phyloP scores from a whole-genome alignment of 2,797 vertebrate genomes.

The Pangasius macronema region DNA sequence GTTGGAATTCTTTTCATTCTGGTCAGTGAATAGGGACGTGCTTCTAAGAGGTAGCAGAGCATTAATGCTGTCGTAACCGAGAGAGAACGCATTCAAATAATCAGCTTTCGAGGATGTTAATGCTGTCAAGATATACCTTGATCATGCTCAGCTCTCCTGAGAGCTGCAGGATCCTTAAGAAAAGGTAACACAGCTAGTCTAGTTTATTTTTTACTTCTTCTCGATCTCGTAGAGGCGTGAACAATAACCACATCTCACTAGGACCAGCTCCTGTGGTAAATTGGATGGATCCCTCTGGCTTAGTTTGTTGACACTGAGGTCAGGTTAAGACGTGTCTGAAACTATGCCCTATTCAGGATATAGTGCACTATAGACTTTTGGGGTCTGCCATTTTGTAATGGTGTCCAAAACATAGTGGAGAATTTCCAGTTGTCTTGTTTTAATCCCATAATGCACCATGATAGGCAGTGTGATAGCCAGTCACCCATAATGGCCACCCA shows the following conservation, averaged over 20 bases:
- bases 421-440: not conserved
- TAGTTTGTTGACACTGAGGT: not conserved
- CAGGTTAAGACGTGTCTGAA: not conserved
- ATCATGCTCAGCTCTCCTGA: not conserved
- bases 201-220: not conserved
- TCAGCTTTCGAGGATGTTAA: not conserved
- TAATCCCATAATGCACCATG: not conserved
- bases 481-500: not conserved
- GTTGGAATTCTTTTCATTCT: conserved; percentile 28
- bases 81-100: not conserved
- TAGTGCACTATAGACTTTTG: not conserved
- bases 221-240: not conserved
- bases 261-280: not conserved
- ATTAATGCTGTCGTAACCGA: not conserved
- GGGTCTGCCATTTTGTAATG: not conserved
- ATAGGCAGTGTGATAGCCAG: not conserved
- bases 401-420: not conserved
- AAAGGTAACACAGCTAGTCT: no score
- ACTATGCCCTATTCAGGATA: not conserved
- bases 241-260: not conserved
- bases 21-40: not conserved
- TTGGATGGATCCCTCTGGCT: not conserved
- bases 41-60: not conserved
- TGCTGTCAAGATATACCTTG: not conserved
- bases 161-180: not conserved